Evolutionary conservation across 2,888 invertebrate species (phyloP), one percentile per base, ranked within the genome.

Genomic region (Achlya flavicornis): DNA sequence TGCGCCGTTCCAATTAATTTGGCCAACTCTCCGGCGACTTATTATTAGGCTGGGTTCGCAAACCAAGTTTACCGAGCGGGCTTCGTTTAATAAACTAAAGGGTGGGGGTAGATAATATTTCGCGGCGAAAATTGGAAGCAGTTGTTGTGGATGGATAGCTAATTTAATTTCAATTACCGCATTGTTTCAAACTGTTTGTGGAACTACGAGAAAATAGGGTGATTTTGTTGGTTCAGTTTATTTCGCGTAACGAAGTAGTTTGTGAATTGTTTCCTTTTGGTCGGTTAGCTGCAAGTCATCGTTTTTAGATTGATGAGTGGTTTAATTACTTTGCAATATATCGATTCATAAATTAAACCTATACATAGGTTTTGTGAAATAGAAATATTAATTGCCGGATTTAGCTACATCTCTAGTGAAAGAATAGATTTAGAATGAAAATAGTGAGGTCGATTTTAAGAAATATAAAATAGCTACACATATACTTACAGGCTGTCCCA

Each of bases 1-100:
- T 75, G 73, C 75, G 76, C 63, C 62, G 64, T 63, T 68, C 63
- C 68, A 78, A 78, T 80, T 79, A 78, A 80, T 81, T 79, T 72
- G 58, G 63, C 38, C 62, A 76, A 74, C 73, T 74, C 70, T 67
- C 68, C 10, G 53, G 53, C 43, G 58, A 67, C 70, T 69, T 64
- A 73, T 78, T 77, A 77, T 76, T 75, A 79, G 69, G 66, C 66
- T 70, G 61, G 65, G 65, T 65, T 73, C 63, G 64, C 64, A 71
- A 67, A 68, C 65, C 58, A 67, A 75, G 71, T 78, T 75, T 65
- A 63, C 63, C 63, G 62, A 72, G 73, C 73, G 67, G 46, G 68
- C 65, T 75, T 73, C 67, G 58, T 67, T 75, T 71, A 72, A 66
- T 76, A 74, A 72, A 71, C 66, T 74, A 41, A 63, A 53, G 53